Evolutionary conservation across 2,113 vertebrate species (phyloP), one percentile per base, ranked within the genome.

Genomic region (Porphyrio hochstetteri): DNA sequence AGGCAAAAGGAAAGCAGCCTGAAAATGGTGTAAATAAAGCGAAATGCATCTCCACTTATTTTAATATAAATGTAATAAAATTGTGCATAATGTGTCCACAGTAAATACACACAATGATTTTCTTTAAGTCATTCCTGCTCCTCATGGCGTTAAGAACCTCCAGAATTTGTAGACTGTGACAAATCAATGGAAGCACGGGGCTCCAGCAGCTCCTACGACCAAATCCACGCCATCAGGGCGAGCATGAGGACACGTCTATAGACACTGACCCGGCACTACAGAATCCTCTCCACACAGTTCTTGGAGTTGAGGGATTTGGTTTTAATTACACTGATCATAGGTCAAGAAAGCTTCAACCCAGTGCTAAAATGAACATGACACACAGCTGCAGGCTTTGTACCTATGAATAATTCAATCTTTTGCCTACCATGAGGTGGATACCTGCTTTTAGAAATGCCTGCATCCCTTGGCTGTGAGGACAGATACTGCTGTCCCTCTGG

Each of bases 1-100:
- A 97, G 92, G 87, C 96, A 78, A 97, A 96, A 89, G 57, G 74
- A 96, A 97, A 96, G 88, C 94, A 95, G 93, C 85, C 97, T 88
- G 88, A 91, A 97, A 97, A 95, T 42, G 90, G 91, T 76, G 82
- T 94, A 82, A 93, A 96, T 79, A 96, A 92, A 97, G 75, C 86
- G 97, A 96, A 95, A 96, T 53, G 50, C n/a, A 69, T 63, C 50
- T 86, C 89, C 93, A 89, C 38, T 95, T 93, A 89, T 86, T 95
- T 85, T 93, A 94, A 88, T 63, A 79, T 52, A 91, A 72, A 92
- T 82, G 82, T 83, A 91, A 94, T 87, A 88, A 93, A 92, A 92
- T 64, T 79, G 59, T 86, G 31, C 72, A 93, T 88, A 94, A 94
- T 67, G 40, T 78, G n/a, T 48, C 88, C 80, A 90, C 50, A 65